phyloP scores from a whole-genome alignment of 2,888 invertebrate genomes.

The Drosophila eohydei region DNA sequence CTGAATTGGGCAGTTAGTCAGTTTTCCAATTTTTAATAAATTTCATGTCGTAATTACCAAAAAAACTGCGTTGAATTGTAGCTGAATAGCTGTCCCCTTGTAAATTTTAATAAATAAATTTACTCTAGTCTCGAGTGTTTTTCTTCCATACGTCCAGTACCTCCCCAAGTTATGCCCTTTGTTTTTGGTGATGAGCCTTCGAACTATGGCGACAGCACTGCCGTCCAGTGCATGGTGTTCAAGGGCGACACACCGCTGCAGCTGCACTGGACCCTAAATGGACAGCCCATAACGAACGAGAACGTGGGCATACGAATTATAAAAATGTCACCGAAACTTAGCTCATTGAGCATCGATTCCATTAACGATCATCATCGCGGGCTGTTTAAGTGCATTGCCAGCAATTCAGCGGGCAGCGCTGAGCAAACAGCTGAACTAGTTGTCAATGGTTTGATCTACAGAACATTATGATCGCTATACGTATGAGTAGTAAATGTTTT shows the following conservation, averaged over 20 bases:
- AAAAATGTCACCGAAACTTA: slow-evolving; percentile 88
- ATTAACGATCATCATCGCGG: slow-evolving; percentile 91
- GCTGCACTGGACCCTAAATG: slow-evolving; percentile 91
- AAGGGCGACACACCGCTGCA: slow-evolving; percentile 92
- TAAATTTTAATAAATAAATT: background rate
- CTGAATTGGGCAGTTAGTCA: background rate
- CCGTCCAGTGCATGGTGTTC: slow-evolving; percentile 90
- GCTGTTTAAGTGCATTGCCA: slow-evolving; percentile 90
- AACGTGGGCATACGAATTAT: slow-evolving; percentile 87
- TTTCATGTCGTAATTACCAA: background rate
- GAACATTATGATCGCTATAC: background rate
- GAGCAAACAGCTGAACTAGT: slow-evolving; percentile 89
- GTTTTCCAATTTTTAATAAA: background rate
- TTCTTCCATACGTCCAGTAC: slow-evolving; percentile 85
- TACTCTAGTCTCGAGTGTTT: background rate
- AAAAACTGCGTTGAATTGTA: background rate
- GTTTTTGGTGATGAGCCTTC: slow-evolving; percentile 91
- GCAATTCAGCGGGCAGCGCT: slow-evolving; percentile 90
- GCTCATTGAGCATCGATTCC: slow-evolving; percentile 90
- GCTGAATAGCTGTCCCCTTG: background rate
- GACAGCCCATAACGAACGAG: slow-evolving; percentile 86
- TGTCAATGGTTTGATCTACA: slow-evolving; percentile 88
- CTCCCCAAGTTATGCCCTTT: slow-evolving; percentile 92
- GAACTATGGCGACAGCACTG: slow-evolving; percentile 91
- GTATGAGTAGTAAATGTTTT: slow-evolving; percentile 24